Evolutionary conservation across 2,113 vertebrate species (phyloP).

Genomic region (Collichthys lucidus): DNA sequence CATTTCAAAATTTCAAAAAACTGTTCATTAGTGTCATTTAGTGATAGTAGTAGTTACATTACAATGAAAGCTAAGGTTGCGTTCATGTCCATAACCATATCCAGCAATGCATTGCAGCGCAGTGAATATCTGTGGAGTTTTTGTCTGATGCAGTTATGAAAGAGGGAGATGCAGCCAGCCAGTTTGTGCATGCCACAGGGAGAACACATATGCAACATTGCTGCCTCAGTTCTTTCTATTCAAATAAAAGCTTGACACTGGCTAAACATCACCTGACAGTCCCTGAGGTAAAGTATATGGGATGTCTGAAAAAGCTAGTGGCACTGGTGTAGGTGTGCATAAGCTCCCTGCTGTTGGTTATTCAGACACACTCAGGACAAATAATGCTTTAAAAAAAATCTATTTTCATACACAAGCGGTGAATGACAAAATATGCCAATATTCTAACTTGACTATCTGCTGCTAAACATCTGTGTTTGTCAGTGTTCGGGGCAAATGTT

Average conservation of each 20-base stretch:
- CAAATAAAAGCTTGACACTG: constrained; percentile 55
- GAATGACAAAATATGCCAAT: constrained; percentile 74
- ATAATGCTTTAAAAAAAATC: constrained; percentile 73
- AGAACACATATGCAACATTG: constrained; percentile 52
- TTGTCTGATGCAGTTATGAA: constrained; percentile 64
- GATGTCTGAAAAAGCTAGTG: constrained; percentile 44
- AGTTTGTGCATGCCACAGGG: constrained; percentile 64
- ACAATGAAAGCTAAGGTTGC: constrained; percentile 48
- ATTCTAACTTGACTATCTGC: constrained; percentile 78
- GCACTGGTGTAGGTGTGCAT: constrained; percentile 42
- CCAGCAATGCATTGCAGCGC: constrained; percentile 74
- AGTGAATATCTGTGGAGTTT: constrained; percentile 81
- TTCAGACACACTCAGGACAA: constrained; percentile 84
- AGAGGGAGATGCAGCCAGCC: constrained; percentile 56
- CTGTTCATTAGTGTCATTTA: constrained; percentile 67
- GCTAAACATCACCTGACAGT: constrained; percentile 43
- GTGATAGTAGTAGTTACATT: constrained; percentile 65
- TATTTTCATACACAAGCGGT: constrained; percentile 82
- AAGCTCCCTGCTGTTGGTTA: constrained; percentile 68
- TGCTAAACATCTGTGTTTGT: constrained; percentile 83
- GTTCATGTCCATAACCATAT: constrained; percentile 55
- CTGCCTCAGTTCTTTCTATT: constrained; percentile 57
- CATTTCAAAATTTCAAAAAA: constrained; percentile 55
- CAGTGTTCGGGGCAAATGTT: constrained; percentile 77
- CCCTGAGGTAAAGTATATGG: constrained; percentile 36